phyloP scores from a whole-genome alignment of 2,888 invertebrate genomes.

The Leptopterna dolabrata region DNA sequence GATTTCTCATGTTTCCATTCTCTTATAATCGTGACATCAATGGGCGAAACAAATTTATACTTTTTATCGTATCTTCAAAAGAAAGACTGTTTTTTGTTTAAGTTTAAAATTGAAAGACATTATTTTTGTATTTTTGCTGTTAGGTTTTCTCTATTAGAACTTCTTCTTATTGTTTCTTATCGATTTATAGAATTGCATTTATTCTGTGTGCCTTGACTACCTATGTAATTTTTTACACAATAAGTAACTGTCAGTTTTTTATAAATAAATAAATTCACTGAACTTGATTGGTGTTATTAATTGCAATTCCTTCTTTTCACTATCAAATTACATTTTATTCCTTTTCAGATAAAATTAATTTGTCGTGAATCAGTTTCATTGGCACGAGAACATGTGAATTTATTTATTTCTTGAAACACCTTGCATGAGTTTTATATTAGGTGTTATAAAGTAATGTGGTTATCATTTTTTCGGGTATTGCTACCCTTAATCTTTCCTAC shows the following conservation, averaged over 20 bases:
- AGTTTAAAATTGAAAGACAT: not conserved
- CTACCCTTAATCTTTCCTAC: not conserved
- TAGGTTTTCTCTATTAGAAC: not conserved
- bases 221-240: constrained; percentile 13
- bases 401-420: constrained; percentile 9
- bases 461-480: not conserved
- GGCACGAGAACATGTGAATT: constrained; percentile 5
- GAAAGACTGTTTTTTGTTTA: constrained; percentile 5
- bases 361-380: not conserved
- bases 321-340: not conserved
- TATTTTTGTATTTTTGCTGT: constrained; percentile 8
- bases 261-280: constrained; percentile 40
- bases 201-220: not conserved
- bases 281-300: constrained; percentile 34
- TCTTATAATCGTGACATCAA: not conserved
- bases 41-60: not conserved
- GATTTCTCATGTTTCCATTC: not conserved
- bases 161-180: constrained; percentile 1
- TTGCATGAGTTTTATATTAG: not conserved
- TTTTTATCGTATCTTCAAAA: not conserved
- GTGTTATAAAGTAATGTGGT: not conserved
- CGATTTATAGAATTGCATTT: not conserved
- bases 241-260: constrained; percentile 38
- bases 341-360: not conserved
- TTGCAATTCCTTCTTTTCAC: constrained; percentile 19